phyloP scores from a whole-genome alignment of 2,113 vertebrate species.

The Gulo gulo region DNA sequence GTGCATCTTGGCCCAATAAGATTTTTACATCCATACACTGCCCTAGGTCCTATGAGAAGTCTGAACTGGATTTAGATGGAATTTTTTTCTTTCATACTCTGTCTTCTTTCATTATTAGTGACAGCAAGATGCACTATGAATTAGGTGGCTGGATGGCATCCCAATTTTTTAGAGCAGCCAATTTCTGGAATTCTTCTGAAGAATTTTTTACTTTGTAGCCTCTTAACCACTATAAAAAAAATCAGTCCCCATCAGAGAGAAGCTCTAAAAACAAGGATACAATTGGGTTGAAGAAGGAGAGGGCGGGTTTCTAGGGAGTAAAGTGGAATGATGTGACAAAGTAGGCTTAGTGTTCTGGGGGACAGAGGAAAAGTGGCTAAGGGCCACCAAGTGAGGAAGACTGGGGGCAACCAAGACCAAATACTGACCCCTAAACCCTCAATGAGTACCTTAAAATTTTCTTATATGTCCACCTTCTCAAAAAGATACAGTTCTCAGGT shows the following conservation, averaged over 20 bases:
- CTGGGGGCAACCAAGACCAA: background rate
- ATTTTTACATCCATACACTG: background rate
- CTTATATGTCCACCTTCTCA: background rate
- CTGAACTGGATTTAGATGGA: background rate
- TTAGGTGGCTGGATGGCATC: background rate
- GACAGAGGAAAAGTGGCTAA: background rate
- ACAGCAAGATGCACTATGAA: background rate
- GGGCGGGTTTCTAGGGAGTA: background rate
- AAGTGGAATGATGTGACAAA: no score
- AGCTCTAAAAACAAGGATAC: background rate
- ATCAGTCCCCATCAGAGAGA: background rate
- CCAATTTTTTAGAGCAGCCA: background rate
- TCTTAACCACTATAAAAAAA: background rate
- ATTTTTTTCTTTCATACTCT: background rate
- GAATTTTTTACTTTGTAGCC: background rate
- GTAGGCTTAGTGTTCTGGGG: fast-evolving
- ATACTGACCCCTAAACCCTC: background rate
- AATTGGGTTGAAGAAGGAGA: background rate
- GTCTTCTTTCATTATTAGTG: background rate
- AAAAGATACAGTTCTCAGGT: background rate
- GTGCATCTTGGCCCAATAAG: background rate
- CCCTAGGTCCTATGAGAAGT: background rate
- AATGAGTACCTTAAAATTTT: background rate
- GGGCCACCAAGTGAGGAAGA: background rate
- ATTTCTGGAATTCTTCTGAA: background rate